Evolutionary conservation across 2,797 vertebrate genomes (phyloP), one percentile per base, ranked within the genome.

Genomic region (Psittacula derbiana): DNA sequence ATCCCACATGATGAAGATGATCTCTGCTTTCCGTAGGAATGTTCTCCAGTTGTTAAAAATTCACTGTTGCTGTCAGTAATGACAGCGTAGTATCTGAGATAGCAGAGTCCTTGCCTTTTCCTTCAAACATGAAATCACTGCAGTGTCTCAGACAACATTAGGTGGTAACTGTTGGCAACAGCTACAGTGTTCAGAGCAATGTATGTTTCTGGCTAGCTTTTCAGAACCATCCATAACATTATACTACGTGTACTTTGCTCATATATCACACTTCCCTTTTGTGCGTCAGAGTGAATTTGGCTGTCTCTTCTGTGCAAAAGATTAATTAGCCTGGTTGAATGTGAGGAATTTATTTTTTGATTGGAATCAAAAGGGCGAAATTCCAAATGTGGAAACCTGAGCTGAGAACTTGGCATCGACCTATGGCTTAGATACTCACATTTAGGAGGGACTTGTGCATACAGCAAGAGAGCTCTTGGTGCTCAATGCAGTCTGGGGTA

Each of bases 141-240:
- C 85, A 69, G 75, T 2, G 31, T 78, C 84, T 94, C 92, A 83
- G 81, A 40, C 84, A 92, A 0, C 93, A 74, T 86, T 86, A 93
- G 87, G 92, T 96, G 89, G 93, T 93, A 91, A 41, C 95, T 93
- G 87, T 65, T 95, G 93, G 95, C 95, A 96, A 88, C 92, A 65
- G 87, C 81, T 41, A 27, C 7, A 16, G 88, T 31, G 95, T 87
- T 80, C 72, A 90, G 85, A 94, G 89, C 36, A 24, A 73, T 44
- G 76, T 79, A 25, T 66, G 80, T n/a, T 94, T 90, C 94, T 91
- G 90, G 91, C 88, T 86, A 28, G 58, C 14, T 94, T 92, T 91
- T 90, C 88, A 73, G 86, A 94, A 20, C 80, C 89, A 80, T 96
- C 92, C 90, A 3, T 94, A 93, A 91, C 70, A 16, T 19, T 31